phyloP scores from a whole-genome alignment of 2,888 invertebrate species.

The Villa cingulata region DNA sequence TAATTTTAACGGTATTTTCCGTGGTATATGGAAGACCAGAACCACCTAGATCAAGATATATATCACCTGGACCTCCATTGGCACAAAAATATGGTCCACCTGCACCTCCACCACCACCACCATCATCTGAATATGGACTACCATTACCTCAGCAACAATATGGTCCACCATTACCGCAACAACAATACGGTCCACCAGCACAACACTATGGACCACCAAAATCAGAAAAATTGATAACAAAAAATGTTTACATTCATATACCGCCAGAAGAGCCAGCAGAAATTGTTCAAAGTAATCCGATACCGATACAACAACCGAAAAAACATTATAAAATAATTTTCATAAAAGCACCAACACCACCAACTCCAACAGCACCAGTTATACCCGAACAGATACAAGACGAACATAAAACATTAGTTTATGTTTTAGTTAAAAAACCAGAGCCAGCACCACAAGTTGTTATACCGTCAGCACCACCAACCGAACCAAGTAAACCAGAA shows the following conservation, averaged over 20 bases:
- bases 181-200: slow-evolving; percentile 29
- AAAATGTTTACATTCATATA: slow-evolving; percentile 42
- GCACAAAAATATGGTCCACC: slow-evolving; percentile 24
- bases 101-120: slow-evolving; percentile 16
- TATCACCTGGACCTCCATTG: slow-evolving; percentile 18
- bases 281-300: slow-evolving; percentile 29
- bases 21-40: slow-evolving; percentile 36
- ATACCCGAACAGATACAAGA: slow-evolving; percentile 60
- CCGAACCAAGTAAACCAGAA: slow-evolving; percentile 78
- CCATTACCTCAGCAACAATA: slow-evolving; percentile 15
- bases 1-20: too few relatives aligned
- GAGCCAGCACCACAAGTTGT: slow-evolving; percentile 68
- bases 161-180: slow-evolving; percentile 9
- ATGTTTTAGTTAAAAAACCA: slow-evolving; percentile 79
- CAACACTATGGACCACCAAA: slow-evolving; percentile 31
- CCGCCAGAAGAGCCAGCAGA: slow-evolving; percentile 41
- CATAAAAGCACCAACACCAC: slow-evolving; percentile 42
- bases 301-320: slow-evolving; percentile 29
- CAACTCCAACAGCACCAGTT: slow-evolving; percentile 37
- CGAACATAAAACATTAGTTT: slow-evolving; percentile 79
- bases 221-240: slow-evolving; percentile 30
- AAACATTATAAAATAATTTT: slow-evolving; percentile 45
- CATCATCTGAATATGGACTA: slow-evolving; percentile 23
- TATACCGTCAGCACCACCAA: slow-evolving; percentile 66
- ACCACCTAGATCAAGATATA: slow-evolving; percentile 23